Evolutionary conservation across 2,888 invertebrate genomes (phyloP), one percentile per base, ranked within the genome.

Genomic region (Sicus ferrugineus): DNA sequence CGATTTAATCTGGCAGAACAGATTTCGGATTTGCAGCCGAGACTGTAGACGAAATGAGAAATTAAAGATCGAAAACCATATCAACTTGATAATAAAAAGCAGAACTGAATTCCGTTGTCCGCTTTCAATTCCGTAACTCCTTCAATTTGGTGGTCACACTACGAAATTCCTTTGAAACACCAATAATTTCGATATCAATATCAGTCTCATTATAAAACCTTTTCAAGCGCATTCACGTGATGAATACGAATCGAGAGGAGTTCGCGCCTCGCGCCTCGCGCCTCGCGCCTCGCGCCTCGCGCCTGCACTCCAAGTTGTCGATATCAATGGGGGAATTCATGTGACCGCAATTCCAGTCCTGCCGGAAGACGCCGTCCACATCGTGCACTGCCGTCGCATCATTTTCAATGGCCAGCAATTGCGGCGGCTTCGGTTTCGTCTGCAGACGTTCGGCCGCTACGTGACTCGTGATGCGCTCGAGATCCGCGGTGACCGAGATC

Each of bases 361-460:
- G 23, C 50, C 21, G 2, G 3, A 23, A 52, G 50, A 23, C 23
- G 26, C 28, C 54, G 16, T 54, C 54, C 5, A 14, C 6, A 54
- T 54, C 54, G 1, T 54, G 23, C 26, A 6, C 23, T 26, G 26
- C 28, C 14, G 63, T 67, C 67, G 23, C 65, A 66, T 67, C 56
- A 50, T 67, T 58, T 67, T 69, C 66, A 71, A 71, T 69, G 52
- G 71, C 69, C 66, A 69, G 63, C 67, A 71, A 71, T 71, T 69
- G 71, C 54, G 67, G 30, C 68, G 52, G 59, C 42, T 50, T 67
- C n/a, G 50, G 48, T 50, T 52, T 34, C 46, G 16, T 23, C 16
- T 21, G 58, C n/a, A 59, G 34, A 58, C 38, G 26, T 26, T 59
- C 31, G 59, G 28, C 21, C 59, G 68, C 61, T 48, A 59, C 65